Base-by-base conservation (phyloP, 2,113 vertebrate species). In the Embiotoca jacksoni region DNA sequence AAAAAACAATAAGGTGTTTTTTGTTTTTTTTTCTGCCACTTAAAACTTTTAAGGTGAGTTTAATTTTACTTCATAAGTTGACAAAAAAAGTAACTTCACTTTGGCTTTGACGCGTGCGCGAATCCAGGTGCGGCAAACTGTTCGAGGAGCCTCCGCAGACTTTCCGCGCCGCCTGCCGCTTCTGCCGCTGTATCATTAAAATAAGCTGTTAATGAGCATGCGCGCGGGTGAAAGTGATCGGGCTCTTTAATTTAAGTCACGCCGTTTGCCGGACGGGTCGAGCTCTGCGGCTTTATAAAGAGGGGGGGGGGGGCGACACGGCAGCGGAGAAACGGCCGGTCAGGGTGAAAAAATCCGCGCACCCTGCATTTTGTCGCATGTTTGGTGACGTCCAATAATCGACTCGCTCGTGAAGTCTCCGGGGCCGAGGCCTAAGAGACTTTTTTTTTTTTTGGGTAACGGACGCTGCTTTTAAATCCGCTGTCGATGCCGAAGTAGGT, bases 331-430 rank as follows among this genome's bases (percentile, higher is more conserved):
- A 72, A 6, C 80, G 84, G 81, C 10, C 31, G 31, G 32, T 0
- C 33, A 1, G 6, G 83, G 72, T 78, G 61, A 13, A 0, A 2
- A 81, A 80, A 89, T 83, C 73, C 52, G 55, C 61, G 49, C 59
- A 66, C 58, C 69, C 56, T 72, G 3, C 66, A 3, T 74, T 84
- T 63, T 85, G 94, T 94, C 94, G 93, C 94, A 90, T 88, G 87
- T 92, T 89, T 93, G 92, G 91, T 95, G 94, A 95, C 94, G 95
- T 94, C 88, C 76, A 85, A 87, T 83, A 85, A 85, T 90, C 87
- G 93, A 92, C 88, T 93, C 3, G 74, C 81, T 77, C 23, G 69
- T 89, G 88, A 85, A 92, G 88, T 91, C 87, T 93, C 83, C 82
- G 80, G 86, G 90, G 87, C 89, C 75, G 90, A 92, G 94, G 95